phyloP scores from a whole-genome alignment of 2,113 vertebrate genomes.

The Emberiza fucata region DNA sequence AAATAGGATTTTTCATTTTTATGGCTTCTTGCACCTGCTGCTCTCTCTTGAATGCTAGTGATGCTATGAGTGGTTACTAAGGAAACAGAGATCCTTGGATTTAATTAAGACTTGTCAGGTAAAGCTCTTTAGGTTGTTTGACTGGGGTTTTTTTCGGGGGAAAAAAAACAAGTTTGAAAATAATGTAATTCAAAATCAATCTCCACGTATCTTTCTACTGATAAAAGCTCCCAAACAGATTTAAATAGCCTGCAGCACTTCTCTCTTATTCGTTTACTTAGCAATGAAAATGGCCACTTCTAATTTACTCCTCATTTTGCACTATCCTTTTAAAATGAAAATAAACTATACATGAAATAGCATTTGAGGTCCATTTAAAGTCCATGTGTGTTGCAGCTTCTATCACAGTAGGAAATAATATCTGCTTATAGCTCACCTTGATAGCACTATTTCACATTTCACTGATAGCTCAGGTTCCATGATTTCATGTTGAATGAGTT shows the following conservation, averaged over 20 bases:
- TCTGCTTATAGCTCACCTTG: background rate
- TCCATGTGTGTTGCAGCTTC: background rate
- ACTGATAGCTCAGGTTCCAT: background rate
- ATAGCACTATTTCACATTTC: background rate
- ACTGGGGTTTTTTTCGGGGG: rapidly evolving
- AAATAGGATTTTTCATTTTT: conserved; percentile 35
- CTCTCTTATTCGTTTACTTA: background rate
- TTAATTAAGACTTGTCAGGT: conserved; percentile 35
- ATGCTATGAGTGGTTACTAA: conserved; percentile 28
- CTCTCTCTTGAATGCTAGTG: background rate
- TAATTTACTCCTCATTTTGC: background rate
- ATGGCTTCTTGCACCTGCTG: conserved; percentile 16
- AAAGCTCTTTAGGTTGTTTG: background rate
- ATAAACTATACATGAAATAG: background rate
- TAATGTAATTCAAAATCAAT: background rate
- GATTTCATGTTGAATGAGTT: background rate
- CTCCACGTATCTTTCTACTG: background rate
- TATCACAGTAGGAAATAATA: background rate
- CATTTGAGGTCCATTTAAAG: background rate
- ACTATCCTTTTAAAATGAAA: background rate
- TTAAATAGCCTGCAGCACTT: background rate
- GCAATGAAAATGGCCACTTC: background rate
- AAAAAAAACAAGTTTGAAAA: background rate
- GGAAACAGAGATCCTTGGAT: conserved; percentile 41
- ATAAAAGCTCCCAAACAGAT: background rate